phyloP scores from a whole-genome alignment of 2,888 invertebrate genomes.

The Epinotia brunnichana region DNA sequence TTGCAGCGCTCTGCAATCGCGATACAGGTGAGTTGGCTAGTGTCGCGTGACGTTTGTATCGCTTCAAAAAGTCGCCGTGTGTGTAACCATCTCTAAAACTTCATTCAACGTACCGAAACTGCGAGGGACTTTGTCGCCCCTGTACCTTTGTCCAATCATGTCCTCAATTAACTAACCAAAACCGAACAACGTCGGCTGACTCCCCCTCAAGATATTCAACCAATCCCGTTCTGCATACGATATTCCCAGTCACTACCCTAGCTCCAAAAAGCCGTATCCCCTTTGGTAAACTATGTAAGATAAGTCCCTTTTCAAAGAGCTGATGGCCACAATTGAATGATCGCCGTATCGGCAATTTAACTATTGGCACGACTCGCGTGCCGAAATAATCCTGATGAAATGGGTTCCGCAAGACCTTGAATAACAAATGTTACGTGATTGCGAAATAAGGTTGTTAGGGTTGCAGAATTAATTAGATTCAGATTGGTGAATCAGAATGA shows the following conservation, averaged over 20 bases:
- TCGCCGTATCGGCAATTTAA: constrained; percentile 47
- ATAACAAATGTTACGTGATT: constrained; percentile 7
- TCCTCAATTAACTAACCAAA: constrained; percentile 13
- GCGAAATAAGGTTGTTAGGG: neutral
- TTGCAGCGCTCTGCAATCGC: too few species aligned
- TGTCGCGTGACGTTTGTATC: too few species aligned
- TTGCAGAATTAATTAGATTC: neutral
- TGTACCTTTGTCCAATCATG: neutral
- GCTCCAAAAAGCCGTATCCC: neutral
- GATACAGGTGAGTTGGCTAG: too few species aligned
- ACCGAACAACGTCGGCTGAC: neutral
- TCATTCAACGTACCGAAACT: neutral
- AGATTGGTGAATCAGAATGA: neutral
- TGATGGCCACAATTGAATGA: constrained; percentile 63
- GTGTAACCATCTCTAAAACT: neutral
- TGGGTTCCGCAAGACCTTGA: constrained; percentile 21
- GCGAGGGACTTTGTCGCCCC: neutral
- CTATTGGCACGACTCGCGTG: constrained; percentile 44
- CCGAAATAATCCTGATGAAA: constrained; percentile 28
- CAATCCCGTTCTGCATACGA: constrained; percentile 18
- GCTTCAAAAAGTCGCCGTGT: too few species aligned
- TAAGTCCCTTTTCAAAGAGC: neutral
- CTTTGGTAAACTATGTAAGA: neutral
- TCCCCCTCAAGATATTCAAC: constrained; percentile 11
- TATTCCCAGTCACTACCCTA: neutral